phyloP scores from a whole-genome alignment of 2,888 invertebrate genomes.

The Coelinius sp. region DNA sequence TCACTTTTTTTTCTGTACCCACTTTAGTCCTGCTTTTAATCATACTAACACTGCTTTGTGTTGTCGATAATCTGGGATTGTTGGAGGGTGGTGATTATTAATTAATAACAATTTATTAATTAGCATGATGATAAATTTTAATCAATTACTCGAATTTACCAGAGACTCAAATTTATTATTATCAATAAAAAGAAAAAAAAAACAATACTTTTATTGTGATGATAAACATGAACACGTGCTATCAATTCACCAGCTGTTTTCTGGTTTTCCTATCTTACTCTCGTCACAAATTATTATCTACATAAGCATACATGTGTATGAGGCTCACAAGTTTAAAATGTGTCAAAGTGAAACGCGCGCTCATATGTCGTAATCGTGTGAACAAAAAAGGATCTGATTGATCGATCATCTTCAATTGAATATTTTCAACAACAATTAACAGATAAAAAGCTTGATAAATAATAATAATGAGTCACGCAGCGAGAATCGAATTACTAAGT shows the following conservation, averaged over 20 bases:
- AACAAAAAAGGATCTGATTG: background rate
- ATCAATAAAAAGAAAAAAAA: too few relatives aligned
- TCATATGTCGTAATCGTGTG: background rate
- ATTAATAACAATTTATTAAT: too few relatives aligned
- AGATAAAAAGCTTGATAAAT: too few relatives aligned
- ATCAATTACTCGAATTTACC: too few relatives aligned
- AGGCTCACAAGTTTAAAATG: constrained; percentile 4
- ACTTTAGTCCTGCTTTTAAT: constrained; percentile 19
- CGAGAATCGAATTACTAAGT: constrained; percentile 44
- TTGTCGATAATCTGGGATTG: background rate
- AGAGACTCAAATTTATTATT: too few relatives aligned
- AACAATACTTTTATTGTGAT: background rate
- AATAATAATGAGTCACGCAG: constrained; percentile 47
- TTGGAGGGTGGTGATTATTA: background rate
- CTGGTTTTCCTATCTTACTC: background rate
- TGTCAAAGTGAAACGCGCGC: background rate
- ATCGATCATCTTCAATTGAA: background rate
- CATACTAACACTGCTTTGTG: background rate
- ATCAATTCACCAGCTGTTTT: constrained; percentile 15
- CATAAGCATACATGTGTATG: background rate
- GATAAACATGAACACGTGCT: constrained; percentile 1
- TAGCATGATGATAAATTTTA: too few relatives aligned
- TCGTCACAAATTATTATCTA: background rate
- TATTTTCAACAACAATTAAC: background rate
- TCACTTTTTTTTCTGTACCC: constrained; percentile 21